Evolutionary conservation across 2,888 invertebrate species (phyloP).

Genomic region (Sphecodes monilicornis): DNA sequence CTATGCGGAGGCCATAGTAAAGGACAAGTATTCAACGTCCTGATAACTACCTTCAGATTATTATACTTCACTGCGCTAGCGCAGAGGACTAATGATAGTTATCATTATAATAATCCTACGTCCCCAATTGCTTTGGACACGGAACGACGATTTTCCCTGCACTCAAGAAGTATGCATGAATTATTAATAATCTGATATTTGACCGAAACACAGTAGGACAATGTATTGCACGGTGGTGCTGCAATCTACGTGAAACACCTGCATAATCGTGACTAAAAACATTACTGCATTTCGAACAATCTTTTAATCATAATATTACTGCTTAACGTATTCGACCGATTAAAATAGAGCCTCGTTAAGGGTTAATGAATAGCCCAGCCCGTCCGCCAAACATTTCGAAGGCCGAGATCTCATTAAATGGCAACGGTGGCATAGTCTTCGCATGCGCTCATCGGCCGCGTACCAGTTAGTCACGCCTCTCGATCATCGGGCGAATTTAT

Average conservation of each 20-base stretch:
- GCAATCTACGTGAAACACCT: conserved; percentile 22
- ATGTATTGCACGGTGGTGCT: conserved; percentile 32
- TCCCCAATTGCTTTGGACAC: not conserved
- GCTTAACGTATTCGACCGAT: not conserved
- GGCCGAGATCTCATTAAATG: conserved; percentile 75
- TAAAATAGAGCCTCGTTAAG: conserved; percentile 43
- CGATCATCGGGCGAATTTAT: conserved; percentile 78
- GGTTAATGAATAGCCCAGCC: conserved; percentile 40
- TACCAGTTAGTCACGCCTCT: conserved; percentile 79
- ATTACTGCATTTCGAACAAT: conserved; percentile 41
- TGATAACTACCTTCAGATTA: not conserved
- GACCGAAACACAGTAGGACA: not conserved
- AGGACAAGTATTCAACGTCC: not conserved
- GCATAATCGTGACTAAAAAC: conserved; percentile 17
- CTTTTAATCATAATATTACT: not conserved
- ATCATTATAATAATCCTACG: not conserved
- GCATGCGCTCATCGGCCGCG: conserved; percentile 66
- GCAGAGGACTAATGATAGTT: not conserved
- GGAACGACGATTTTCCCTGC: not conserved
- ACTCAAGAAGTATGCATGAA: not conserved
- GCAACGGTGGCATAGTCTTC: conserved; percentile 66
- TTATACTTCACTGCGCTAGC: not conserved
- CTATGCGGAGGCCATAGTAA: not conserved
- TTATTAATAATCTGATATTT: conserved; percentile 3
- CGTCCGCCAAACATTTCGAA: conserved; percentile 24